Evolutionary conservation across 2,797 vertebrate species (phyloP).

Genomic region (Dallia pectoralis): DNA sequence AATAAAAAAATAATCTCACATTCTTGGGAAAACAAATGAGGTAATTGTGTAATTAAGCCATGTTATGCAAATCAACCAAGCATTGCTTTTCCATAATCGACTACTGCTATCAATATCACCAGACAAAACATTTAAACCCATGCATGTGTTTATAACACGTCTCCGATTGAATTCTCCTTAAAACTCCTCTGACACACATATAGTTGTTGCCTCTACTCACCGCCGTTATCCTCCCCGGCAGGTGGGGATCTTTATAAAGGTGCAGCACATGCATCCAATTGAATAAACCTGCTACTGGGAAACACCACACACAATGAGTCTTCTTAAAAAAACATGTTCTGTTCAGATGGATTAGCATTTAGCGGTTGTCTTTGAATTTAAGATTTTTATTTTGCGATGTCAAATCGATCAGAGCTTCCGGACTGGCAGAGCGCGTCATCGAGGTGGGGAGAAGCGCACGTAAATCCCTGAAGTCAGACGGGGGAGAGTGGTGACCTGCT

Average conservation of each 20-base stretch:
- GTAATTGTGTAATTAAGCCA: too few species aligned
- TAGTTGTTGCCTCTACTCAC: slow-evolving; percentile 53
- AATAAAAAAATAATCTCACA: too few species aligned
- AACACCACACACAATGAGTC: background rate
- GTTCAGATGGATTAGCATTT: slow-evolving; percentile 26
- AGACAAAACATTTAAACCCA: too few species aligned
- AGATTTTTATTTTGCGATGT: slow-evolving; percentile 46
- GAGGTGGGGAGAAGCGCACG: slow-evolving; percentile 20
- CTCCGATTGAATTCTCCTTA: background rate
- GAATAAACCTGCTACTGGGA: slow-evolving; percentile 39
- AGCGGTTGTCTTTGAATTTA: slow-evolving; percentile 41
- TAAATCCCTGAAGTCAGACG: background rate
- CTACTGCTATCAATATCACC: too few species aligned
- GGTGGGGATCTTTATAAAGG: slow-evolving; percentile 60
- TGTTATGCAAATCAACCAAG: too few species aligned
- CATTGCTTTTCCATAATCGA: too few species aligned
- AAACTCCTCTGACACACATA: background rate
- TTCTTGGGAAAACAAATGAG: too few species aligned
- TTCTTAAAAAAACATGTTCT: slow-evolving; percentile 9
- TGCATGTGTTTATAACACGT: background rate
- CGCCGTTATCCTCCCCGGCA: slow-evolving; percentile 70
- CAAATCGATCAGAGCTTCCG: slow-evolving; percentile 75
- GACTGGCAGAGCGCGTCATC: slow-evolving; percentile 47
- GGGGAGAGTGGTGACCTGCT: background rate
- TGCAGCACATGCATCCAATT: slow-evolving; percentile 51